Conservation (phyloP, 2,888 invertebrate genomes). For the Torymus aiolomorphi region DNA sequence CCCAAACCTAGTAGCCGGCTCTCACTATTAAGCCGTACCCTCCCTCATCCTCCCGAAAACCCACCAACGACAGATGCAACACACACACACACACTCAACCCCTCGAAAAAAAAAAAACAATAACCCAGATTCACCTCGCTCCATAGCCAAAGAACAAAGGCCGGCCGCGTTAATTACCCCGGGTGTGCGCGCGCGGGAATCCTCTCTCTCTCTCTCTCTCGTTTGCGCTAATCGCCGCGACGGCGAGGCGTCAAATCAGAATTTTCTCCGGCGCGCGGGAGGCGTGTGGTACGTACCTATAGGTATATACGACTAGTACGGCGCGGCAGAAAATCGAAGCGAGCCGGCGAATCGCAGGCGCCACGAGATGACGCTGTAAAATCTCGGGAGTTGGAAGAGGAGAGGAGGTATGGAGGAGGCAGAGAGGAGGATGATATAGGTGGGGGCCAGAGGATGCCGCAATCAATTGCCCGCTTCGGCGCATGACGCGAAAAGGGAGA, state of each 20-base stretch:
- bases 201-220: slow-evolving; percentile 27
- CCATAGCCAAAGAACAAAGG: slow-evolving; percentile 38
- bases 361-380: slow-evolving; percentile 69
- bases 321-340: slow-evolving; percentile 51
- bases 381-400: slow-evolving; percentile 37
- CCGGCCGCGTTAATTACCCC: slow-evolving; percentile 42
- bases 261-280: slow-evolving; percentile 62
- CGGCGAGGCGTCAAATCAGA: slow-evolving; percentile 62
- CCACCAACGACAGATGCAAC: not conserved
- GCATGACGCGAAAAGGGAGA: slow-evolving; percentile 28
- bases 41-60: not conserved
- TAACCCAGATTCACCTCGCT: slow-evolving; percentile 12
- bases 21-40: not conserved
- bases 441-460: slow-evolving; percentile 43
- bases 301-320: not conserved
- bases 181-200: not conserved
- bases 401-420: not conserved
- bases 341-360: slow-evolving; percentile 65
- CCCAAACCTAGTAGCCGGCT: not conserved
- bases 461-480: slow-evolving; percentile 54
- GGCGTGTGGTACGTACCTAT: too few species aligned
- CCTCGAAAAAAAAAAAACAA: not conserved
- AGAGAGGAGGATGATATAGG: not conserved
- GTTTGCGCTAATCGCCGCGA: slow-evolving; percentile 62
- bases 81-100: not conserved